Base-by-base conservation (phyloP, 64 coral and sea anemone genomes). In the Montipora cactus region DNA sequence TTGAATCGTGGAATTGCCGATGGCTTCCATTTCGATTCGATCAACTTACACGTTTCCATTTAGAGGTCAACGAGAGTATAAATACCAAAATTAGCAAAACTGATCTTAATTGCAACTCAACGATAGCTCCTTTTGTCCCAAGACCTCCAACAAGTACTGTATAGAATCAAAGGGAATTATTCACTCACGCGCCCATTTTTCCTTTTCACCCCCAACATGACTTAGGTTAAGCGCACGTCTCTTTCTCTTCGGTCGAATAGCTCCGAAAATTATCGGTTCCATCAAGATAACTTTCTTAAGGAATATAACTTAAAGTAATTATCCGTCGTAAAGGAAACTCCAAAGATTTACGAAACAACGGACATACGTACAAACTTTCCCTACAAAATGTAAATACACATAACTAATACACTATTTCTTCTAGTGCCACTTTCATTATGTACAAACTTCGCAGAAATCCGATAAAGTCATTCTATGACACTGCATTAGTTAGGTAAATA, bases 391-490 rank as follows among this genome's bases (percentile, higher is more conserved):
- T 15, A 59, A 64, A 64, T 64, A 64, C 61, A 15, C 9, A 12
- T 14, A 64, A 11, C 9, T 64, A 55, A 5, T 47, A 23, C 18
- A 51, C 8, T 46, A 45, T 10, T 22, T 81, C 52, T 15, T 16
- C 37, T 37, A 37, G 22, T 62, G 44, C 57, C 46, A 50, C 64
- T 52, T 72, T 51, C 59, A 50, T 14, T 72, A 67, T 86, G 82
- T 86, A 71, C 62, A 72, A 50, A 86, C 64, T 50, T 71, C 82
- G 71, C 49, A 86, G 82, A 86, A 86, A 71, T 86, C 82, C 59
- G 59, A 67, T 44, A 51, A 86, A 68, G 44, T 16, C 47, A 49
- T 68, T 45, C 66, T 84, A 72, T 86, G 70, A 86, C 46, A 12
- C 47, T 49, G 47, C 6, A 86, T 10, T 71, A 66, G 82, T 50